Base-by-base conservation (phyloP, 2,113 vertebrate genomes). In the Heliornis fulica region DNA sequence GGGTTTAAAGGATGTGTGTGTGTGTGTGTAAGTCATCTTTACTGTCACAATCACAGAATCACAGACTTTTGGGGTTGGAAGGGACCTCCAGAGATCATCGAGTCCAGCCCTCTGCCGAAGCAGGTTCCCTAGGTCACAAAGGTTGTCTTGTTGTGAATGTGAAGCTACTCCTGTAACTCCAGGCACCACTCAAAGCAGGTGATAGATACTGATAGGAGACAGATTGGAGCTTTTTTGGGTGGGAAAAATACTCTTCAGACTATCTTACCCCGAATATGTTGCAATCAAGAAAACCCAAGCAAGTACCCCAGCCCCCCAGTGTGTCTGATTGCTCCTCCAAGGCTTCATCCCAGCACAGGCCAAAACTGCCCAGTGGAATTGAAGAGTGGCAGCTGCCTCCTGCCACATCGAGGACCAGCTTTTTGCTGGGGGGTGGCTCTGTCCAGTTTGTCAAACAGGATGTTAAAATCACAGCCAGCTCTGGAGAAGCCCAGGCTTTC, bases 171-270 rank as follows among this genome's bases (percentile, higher is more conserved):
- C 26, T 50, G 34, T 70, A 77, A 69, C 29, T 80, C 48, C 22
- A 21, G 25, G 22, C 59, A 8, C 38, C 29, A 34, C 41, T 79
- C 10, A 31, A 60, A 91, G 80, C 32, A 54, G 50, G 14, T 12
- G 31, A 2, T 21, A 54, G 43, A 51, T 29, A 34, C 38, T 45
- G 29, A 25, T 40, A 40, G 65, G 14, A 81, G 45, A 48, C 20
- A 57, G 19, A 26, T 5, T 6, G 15, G 48, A 54, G 32, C 4
- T 3, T 29, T 53, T 57, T 50, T 13, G 2, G 1, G 0, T n/a
- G n/a, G 13, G 22, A 23, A 13, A 72, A 85, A 71, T 57, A 15
- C 40, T 61, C 15, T 19, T 36, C 45, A 46, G 3, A 0, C 34
- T 31, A 13, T 81, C n/a, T 81, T 75, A 75, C 63, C n/a, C 32